phyloP scores from a whole-genome alignment of 2,797 vertebrate genomes.

The Thripadectes ignobilis region DNA sequence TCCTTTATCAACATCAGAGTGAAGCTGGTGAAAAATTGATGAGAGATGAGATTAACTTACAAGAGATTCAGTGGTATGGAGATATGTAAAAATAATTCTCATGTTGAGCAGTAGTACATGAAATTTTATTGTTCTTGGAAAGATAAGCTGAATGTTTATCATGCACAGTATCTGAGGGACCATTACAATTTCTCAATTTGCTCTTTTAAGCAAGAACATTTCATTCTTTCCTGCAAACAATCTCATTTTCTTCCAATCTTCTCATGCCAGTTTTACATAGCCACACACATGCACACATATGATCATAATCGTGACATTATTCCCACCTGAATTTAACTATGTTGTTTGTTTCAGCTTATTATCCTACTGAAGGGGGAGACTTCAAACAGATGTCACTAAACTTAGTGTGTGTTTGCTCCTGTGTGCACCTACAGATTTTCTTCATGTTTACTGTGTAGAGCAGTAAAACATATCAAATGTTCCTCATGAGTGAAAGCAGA shows the following conservation, averaged over 20 bases:
- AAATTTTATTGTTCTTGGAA: conserved; percentile 65
- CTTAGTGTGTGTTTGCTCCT: not conserved
- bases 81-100: conserved; percentile 67
- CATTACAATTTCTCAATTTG: conserved; percentile 28
- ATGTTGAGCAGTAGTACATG: conserved; percentile 21
- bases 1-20: conserved; percentile 96
- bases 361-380: not conserved
- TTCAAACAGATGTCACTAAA: not conserved
- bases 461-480: not conserved
- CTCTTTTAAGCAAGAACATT: not conserved
- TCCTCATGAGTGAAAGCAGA: not conserved
- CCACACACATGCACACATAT: not conserved
- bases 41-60: conserved; percentile 78
- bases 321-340: not conserved
- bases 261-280: not conserved
- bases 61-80: conserved; percentile 54
- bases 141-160: conserved; percentile 42
- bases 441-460: not conserved
- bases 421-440: not conserved
- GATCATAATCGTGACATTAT: not conserved
- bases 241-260: not conserved
- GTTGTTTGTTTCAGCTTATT: not conserved
- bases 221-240: conserved; percentile 42
- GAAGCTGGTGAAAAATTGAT: conserved; percentile 87
- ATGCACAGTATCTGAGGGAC: not conserved